Evolutionary conservation across 2,797 vertebrate species (phyloP).

Genomic region (Lophius americanus): DNA sequence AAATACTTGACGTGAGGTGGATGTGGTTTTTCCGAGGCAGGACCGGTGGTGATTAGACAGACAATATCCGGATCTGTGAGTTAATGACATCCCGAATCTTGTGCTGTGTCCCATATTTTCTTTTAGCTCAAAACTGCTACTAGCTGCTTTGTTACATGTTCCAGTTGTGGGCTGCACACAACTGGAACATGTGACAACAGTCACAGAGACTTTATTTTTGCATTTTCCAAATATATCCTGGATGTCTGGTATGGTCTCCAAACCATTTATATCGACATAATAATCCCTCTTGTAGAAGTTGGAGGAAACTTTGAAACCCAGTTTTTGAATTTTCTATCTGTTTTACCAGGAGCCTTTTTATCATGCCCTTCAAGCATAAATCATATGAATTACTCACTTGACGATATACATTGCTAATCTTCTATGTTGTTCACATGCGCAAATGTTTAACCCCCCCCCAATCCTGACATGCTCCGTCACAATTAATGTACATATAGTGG

Average conservation of each 20-base stretch:
- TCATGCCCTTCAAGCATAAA: background rate
- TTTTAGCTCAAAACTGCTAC: too few species aligned
- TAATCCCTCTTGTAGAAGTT: background rate
- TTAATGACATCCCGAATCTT: too few species aligned
- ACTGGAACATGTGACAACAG: background rate
- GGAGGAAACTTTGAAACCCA: background rate
- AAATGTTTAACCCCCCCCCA: too few species aligned
- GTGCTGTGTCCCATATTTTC: too few species aligned
- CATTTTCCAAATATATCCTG: conserved; percentile 1
- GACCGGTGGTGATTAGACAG: conserved; percentile 39
- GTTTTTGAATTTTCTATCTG: background rate
- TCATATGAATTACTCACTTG: background rate
- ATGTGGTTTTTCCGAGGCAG: conserved; percentile 26
- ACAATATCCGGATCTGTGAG: conserved; percentile 6
- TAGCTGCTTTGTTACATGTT: too few species aligned
- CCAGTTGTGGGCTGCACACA: too few species aligned
- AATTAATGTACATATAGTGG: too few species aligned
- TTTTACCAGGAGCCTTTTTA: background rate
- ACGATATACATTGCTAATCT: background rate
- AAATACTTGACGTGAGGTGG: conserved; percentile 25
- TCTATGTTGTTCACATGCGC: too few species aligned
- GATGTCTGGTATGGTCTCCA: background rate
- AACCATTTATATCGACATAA: background rate
- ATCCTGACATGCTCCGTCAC: too few species aligned
- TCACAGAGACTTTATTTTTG: conserved; percentile 5